Base-by-base conservation (phyloP, 2,113 vertebrate species). In the Hyaena hyaena region DNA sequence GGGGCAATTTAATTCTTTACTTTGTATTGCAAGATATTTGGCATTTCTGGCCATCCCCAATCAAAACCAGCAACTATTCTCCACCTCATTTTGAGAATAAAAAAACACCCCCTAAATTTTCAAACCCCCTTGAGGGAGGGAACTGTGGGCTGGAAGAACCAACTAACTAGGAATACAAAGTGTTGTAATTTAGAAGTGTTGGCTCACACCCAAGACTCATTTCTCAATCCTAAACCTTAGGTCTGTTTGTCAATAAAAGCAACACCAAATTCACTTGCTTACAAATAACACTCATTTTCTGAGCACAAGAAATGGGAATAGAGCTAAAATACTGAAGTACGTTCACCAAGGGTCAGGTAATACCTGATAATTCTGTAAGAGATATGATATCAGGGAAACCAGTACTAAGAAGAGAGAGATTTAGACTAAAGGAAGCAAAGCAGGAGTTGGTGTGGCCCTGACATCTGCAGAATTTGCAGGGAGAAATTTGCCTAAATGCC, bases 401-500 rank as follows among this genome's bases (percentile, higher is more conserved):
- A 53, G 7, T 4, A 8, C 5, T 16, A 87, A 35, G 48, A 76
- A 84, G 17, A 97, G 10, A 91, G 24, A 48, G 28, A 33, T 10
- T 28, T 0, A 71, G 35, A 96, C 26, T 26, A 55, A 73, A 87
- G 28, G 24, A 77, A 95, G 5, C 1, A 73, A 93, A 87, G 35
- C 21, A 86, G 16, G 4, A 4, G 4, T 11, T 69, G 0, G 21
- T 17, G 5, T 21, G 53, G 24, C 45, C 8, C 24, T 87, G 66
- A 83, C 31, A 71, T 43, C 28, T 92, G 45, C 55, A 93, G 79
- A 87, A 33, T 80, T 79, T 92, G n/a, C 33, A 63, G 48, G n/a
- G n/a, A 93, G 39, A 91, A 71, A 63, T 77, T 84, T 94, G 26
- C 66, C 23, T 77, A 92, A 74, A 84, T 87, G 23, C 7, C 23